Percentiles rank a stretch among this genome's conserved stretches.
These are phyloP conservation scores for Rhabdomys pumilio DNA, from an alignment of 2,797 vertebrate species.

Conservation along the genomic window DNA sequence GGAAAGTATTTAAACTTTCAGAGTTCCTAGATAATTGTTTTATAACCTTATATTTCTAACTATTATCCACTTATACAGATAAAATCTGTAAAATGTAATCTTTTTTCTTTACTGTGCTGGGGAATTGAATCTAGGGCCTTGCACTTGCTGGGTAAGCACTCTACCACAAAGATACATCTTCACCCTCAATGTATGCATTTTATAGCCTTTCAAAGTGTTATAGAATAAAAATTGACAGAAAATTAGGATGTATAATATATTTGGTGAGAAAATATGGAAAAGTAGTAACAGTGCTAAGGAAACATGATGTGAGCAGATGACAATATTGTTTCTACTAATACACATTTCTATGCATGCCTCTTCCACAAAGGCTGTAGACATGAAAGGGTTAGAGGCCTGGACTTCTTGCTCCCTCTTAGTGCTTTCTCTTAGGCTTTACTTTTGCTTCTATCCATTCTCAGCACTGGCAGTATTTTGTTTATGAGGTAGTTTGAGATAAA, in stretches of 20 bases:
- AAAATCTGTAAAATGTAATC: background rate
- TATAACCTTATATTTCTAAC: background rate
- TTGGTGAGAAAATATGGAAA: conserved; percentile 17
- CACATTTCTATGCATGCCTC: background rate
- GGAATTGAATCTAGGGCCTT: background rate
- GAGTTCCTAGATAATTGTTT: background rate
- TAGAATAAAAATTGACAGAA: background rate
- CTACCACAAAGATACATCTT: background rate
- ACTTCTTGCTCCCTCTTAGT: background rate
- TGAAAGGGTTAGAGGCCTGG: background rate
- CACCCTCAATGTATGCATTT: background rate
- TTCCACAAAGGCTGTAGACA: background rate
- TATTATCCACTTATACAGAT: background rate
- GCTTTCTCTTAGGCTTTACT: conserved; percentile 17
- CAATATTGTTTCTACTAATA: background rate
- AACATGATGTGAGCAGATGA: background rate
- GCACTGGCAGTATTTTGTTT: conserved; percentile 18
- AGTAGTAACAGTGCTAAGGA: background rate
- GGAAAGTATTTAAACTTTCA: background rate
- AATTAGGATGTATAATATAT: background rate
- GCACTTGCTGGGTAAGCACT: background rate
- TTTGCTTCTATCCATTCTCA: conserved; percentile 25
- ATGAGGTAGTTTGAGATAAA: conserved; percentile 35
- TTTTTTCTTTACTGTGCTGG: background rate
- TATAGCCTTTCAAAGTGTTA: background rate